Conservation (phyloP, 2,113 vertebrate species). For the Gavia stellata region DNA sequence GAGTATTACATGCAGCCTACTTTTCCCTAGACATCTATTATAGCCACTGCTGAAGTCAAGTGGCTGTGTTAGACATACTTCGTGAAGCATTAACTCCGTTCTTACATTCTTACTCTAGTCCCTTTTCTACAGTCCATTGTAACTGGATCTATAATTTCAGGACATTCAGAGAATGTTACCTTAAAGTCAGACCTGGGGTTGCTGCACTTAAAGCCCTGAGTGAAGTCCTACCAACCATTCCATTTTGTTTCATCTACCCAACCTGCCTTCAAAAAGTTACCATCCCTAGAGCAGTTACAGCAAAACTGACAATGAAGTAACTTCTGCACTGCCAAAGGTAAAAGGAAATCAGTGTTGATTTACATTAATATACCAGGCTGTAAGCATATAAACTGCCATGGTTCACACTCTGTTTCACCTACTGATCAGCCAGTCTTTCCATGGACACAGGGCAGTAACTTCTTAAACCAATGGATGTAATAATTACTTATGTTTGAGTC, state of each 20-base stretch:
- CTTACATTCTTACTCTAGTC: neutral
- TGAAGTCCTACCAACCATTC: neutral
- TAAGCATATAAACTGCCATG: neutral
- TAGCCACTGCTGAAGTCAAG: neutral
- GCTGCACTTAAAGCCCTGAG: neutral
- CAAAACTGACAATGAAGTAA: neutral
- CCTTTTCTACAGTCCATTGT: neutral
- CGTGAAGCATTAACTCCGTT: neutral
- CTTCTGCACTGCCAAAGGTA: neutral
- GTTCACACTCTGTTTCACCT: neutral
- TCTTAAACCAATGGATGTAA: neutral
- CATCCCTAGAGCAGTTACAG: neutral
- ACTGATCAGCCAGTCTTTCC: neutral
- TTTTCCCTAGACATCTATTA: neutral
- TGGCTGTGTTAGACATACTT: neutral
- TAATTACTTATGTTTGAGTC: neutral
- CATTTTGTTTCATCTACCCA: neutral
- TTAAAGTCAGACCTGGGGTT: neutral
- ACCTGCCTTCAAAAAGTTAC: neutral
- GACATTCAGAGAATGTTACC: neutral
- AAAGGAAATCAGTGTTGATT: neutral
- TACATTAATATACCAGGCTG: neutral
- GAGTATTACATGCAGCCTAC: neutral
- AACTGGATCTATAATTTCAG: neutral
- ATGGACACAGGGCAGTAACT: neutral